Evolutionary conservation across 2,797 vertebrate genomes (phyloP).

Genomic region (Lates japonicus): DNA sequence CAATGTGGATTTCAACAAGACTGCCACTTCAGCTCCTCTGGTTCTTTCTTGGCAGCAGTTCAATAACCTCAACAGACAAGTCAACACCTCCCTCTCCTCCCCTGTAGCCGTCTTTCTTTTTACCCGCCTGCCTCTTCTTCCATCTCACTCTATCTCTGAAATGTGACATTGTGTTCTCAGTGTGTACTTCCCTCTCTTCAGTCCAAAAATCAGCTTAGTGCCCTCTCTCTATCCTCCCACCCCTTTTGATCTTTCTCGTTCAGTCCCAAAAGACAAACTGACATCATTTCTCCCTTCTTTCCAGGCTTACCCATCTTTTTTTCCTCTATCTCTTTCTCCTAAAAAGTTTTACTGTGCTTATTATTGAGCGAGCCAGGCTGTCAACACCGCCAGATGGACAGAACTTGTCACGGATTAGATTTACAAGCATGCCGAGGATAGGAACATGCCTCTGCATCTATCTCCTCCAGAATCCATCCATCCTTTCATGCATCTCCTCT

Average conservation of each 20-base stretch:
- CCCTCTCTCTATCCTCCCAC: slow-evolving; percentile 9
- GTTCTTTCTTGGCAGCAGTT: slow-evolving; percentile 16
- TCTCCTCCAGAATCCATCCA: slow-evolving; percentile 11
- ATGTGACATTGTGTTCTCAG: slow-evolving; percentile 15
- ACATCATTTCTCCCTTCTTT: neutral
- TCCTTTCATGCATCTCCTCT: slow-evolving; percentile 6
- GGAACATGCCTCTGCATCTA: slow-evolving; percentile 19
- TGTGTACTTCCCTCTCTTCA: neutral
- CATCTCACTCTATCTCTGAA: slow-evolving; percentile 34
- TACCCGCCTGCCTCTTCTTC: slow-evolving; percentile 11
- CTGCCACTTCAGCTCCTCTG: slow-evolving; percentile 22
- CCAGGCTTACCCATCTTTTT: neutral
- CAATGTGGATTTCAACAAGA: slow-evolving; percentile 11
- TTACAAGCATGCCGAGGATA: slow-evolving; percentile 28
- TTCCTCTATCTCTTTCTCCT: neutral
- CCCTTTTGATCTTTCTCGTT: neutral
- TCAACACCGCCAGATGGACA: slow-evolving; percentile 2
- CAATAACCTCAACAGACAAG: slow-evolving; percentile 35
- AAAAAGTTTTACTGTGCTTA: slow-evolving; percentile 29
- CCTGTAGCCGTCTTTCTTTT: slow-evolving; percentile 19
- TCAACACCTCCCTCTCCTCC: slow-evolving; percentile 16
- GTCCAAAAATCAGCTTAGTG: slow-evolving; percentile 25
- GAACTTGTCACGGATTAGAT: slow-evolving; percentile 36
- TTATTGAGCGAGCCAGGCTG: slow-evolving; percentile 5
- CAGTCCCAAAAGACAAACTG: slow-evolving; percentile 11